phyloP scores from a whole-genome alignment of 2,113 vertebrate genomes.

The Plestiodon gilberti region DNA sequence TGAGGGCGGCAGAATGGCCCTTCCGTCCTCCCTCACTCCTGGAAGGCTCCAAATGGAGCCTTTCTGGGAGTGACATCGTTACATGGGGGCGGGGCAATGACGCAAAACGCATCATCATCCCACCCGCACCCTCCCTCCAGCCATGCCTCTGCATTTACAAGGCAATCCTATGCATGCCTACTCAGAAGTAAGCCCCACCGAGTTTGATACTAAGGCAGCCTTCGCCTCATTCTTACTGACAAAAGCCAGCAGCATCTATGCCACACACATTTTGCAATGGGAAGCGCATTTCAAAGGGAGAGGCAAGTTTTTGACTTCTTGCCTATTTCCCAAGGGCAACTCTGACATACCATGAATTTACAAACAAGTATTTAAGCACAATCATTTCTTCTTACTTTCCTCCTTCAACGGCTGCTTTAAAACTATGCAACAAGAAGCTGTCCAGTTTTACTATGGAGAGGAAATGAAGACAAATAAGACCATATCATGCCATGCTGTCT shows the following conservation, averaged over 20 bases:
- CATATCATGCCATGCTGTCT: background rate
- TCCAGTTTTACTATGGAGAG: conserved; percentile 3
- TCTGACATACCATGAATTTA: background rate
- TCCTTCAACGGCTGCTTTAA: background rate
- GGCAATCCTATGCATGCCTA: too few species aligned
- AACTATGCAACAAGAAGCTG: background rate
- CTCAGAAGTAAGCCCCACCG: too few species aligned
- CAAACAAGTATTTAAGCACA: background rate
- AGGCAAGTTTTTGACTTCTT: background rate
- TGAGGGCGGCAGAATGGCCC: too few species aligned
- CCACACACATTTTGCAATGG: background rate
- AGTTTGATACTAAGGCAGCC: too few species aligned
- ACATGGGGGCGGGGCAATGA: too few species aligned
- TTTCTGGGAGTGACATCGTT: too few species aligned
- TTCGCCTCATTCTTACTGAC: background rate
- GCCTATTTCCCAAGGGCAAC: background rate
- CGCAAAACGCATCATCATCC: too few species aligned
- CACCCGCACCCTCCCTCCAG: too few species aligned
- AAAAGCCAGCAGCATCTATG: background rate
- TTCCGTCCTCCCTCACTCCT: too few species aligned
- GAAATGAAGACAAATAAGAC: background rate
- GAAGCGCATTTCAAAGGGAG: background rate
- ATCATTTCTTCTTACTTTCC: background rate
- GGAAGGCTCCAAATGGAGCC: too few species aligned
- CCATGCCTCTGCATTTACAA: too few species aligned